Evolutionary conservation across 2,113 vertebrate genomes (phyloP), one percentile per base, ranked within the genome.

Genomic region (Brachirus orientalis): DNA sequence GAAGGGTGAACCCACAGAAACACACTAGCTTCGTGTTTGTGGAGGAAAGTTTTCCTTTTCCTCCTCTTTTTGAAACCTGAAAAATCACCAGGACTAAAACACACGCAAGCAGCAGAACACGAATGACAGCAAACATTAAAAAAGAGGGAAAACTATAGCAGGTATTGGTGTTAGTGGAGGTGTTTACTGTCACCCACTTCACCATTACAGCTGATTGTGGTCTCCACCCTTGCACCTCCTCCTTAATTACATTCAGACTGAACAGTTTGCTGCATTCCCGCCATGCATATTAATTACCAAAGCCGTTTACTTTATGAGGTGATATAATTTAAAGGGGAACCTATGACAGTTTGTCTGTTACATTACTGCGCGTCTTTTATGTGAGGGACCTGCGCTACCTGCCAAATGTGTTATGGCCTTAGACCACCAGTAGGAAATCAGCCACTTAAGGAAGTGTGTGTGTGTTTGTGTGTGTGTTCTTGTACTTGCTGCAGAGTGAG

Each of bases 271-370:
- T 76, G 58, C 28, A 13, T 66, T 45, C 41, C 60, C 36, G 46
- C 56, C 52, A 70, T 87, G 70, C 72, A 69, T 69, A 86, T 75
- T 88, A 85, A 89, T 92, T 84, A 84, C 52, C 35, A 28, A 65
- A 71, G 77, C 46, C 60, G 80, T 90, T 87, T 79, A 88, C 84
- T 91, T 92, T 91, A 90, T 45, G 84, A 84, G 90, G 85, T 82
- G 87, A 77, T 85, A 82, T 88, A 88, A 78, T 88, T 82, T 82
- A 91, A 90, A 83, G 86, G 76, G 76, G 82, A 86, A 76, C 74
- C 69, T 69, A 75, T 75, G 75, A 87, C 78, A 78, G 69, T 63
- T 74, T 72, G 63, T 14, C 35, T 38, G 69, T 51, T 55, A 61
- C 62, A 61, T 71, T 77, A 67, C 62, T 75, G 72, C 70, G 72